Percentiles rank a stretch among this genome's conserved stretches.
These are phyloP conservation scores for Nemurella pictetii DNA, from an alignment of 2,888 invertebrate species.

Conservation along the genomic window DNA sequence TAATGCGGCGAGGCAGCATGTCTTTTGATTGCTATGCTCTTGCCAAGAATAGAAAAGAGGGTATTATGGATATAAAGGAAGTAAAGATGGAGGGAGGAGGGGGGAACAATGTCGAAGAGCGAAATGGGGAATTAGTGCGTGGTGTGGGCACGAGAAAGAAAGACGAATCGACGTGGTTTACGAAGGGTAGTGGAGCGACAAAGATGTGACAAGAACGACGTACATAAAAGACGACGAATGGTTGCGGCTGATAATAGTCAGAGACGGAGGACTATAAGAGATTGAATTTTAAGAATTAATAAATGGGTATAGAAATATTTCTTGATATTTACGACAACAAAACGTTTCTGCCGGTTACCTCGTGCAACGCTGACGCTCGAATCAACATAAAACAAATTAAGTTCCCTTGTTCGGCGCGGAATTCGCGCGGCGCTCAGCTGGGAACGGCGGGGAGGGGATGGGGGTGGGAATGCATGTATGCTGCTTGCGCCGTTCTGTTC, in stretches of 20 bases:
- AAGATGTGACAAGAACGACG: not conserved
- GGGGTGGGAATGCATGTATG: not conserved
- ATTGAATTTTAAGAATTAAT: not conserved
- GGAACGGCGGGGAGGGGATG: not conserved
- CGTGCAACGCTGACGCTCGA: not conserved
- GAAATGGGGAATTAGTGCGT: not conserved
- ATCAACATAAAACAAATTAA: not conserved
- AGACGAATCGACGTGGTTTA: not conserved
- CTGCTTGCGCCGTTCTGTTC: not conserved
- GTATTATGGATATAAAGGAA: not conserved
- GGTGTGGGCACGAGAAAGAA: not conserved
- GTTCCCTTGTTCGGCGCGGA: not conserved
- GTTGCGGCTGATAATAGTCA: not conserved
- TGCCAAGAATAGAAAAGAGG: conserved; percentile 6
- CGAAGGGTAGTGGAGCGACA: not conserved
- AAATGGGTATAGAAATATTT: not conserved
- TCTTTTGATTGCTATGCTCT: not conserved
- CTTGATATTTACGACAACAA: not conserved
- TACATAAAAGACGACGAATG: not conserved
- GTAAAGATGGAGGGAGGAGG: not conserved
- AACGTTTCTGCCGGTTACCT: not conserved
- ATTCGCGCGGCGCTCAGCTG: not conserved
- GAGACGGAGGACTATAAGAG: not conserved
- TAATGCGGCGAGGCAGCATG: not conserved
- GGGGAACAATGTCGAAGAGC: not conserved